These are phyloP conservation scores for Diuraphis noxia DNA, from an alignment of 1,140 invertebrate genomes.

Conservation along the genomic window DNA sequence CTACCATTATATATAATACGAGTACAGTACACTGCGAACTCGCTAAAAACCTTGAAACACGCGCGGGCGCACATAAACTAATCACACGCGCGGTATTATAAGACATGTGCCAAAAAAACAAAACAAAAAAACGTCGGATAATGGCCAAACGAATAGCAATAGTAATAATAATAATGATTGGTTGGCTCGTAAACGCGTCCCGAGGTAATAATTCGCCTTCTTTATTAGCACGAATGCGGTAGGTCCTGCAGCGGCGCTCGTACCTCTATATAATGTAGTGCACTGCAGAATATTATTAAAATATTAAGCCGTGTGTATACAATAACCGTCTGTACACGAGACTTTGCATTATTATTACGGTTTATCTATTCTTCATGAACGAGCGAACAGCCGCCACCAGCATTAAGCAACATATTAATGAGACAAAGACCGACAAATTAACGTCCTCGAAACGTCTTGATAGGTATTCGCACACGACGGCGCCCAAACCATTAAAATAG, in stretches of 20 bases:
- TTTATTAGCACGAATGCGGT: neutral
- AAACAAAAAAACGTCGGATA: neutral
- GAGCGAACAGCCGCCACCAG: too few species aligned
- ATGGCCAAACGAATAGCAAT: slow-evolving; percentile 2
- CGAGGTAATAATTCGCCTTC: slow-evolving; percentile 18
- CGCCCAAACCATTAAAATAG: neutral
- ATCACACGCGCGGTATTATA: neutral
- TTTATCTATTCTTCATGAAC: neutral
- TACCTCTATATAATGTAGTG: neutral
- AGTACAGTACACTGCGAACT: neutral
- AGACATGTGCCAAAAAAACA: slow-evolving; percentile 41
- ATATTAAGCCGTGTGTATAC: neutral
- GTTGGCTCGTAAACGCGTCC: slow-evolving; percentile 5
- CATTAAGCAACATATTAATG: neutral
- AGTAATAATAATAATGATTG: slow-evolving; percentile 9
- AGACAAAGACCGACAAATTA: neutral
- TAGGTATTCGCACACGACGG: neutral
- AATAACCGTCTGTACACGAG: neutral
- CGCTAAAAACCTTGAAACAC: slow-evolving; percentile 5
- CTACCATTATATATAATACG: neutral
- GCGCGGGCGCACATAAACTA: too few species aligned
- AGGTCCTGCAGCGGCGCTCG: neutral
- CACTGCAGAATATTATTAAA: neutral
- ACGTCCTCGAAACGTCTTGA: neutral
- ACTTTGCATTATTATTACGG: neutral